Evolutionary conservation across 1,140 invertebrate genomes (phyloP), one percentile per base, ranked within the genome.

Genomic region (Diachasma alloeum): DNA sequence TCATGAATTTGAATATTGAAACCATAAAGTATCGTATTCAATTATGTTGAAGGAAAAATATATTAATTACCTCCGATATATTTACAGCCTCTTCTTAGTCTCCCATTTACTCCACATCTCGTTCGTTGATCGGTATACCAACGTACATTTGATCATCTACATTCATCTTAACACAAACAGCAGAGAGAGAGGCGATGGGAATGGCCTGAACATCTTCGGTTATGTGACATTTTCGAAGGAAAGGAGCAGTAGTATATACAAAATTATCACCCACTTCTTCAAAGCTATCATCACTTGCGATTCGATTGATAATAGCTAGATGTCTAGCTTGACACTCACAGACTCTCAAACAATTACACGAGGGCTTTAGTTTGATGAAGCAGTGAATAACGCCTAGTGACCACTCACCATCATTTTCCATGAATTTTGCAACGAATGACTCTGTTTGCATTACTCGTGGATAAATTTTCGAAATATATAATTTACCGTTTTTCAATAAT

Each of bases 401-500:
- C 48, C 10, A 53, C 10, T 53, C 17, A 17, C n/a, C 48, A 53
- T n/a, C 17, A 17, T 53, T 4, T 53, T 53, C 8, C 4, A 10
- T 53, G n/a, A 15, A 8, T 53, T 53, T 17, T 10, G n/a, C 48
- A n/a, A 31, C 15, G n/a, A 26, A 68, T 31, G 31, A 68, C 9
- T 22, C 19, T 4, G 72, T 73, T 63, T 73, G 48, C 2, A 53
- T 11, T 53, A 19, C 11, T 6, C 19, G 11, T 36, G 9, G 24
- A 42, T 73, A 73, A 37, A 15, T 44, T 17, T 67, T 9, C 4
- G 73, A 72, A 13, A 79, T 56, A 74, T 81, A 79, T 44, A 79
- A 72, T 74, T 76, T 79, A 6, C 75, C 26, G 36, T 79, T 73
- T 78, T 77, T 77, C 11, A 78, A 56, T 0, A 78, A 19, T 26